Evolutionary conservation across 2,113 vertebrate species (phyloP), one percentile per base, ranked within the genome.

Genomic region (Otolemur garnettii): DNA sequence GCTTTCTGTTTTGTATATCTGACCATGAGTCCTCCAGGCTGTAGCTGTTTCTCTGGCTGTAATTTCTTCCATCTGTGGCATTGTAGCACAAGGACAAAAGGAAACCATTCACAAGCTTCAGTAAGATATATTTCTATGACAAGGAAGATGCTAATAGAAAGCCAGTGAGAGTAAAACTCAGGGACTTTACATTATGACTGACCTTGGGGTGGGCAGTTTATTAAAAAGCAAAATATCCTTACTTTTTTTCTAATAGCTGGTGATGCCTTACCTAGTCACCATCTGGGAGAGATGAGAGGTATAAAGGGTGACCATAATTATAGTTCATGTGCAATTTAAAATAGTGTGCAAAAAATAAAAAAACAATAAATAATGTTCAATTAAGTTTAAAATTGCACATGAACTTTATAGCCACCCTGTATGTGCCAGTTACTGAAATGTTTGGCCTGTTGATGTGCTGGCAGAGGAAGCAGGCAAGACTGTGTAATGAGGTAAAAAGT

Each of bases 11-110:
- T 86, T 80, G 66, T 68, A 24, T 75, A 59, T 72, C 92, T 95
- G 68, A 45, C 64, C 83, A 26, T 13, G 26, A 62, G 68, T 45
- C 42, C 85, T 75, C 11, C 4, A 19, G 78, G 83, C 78, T 75
- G 77, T 45, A 89, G 94, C 68, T 50, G 26, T 38, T 90, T 81
- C 77, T 93, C 19, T 11, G 13, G 2, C 57, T 57, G 1, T 71
- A 82, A 96, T 94, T 53, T 80, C 86, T 96, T 86, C 82, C 60
- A 68, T 86, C 74, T 94, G 88, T 19, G 82, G 71, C 24, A 21
- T 19, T 4, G 0, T 3, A 45, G 74, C 60, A 15, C 78, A 59
- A 55, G 35, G n/a, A 83, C 66, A 86, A 72, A 86, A 71, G 72
- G 50, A 94, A 91, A 55, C 24, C 19, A 50, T 89, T 62, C 33